phyloP scores from a whole-genome alignment of 2,113 vertebrate species.

The Siniperca knerii region DNA sequence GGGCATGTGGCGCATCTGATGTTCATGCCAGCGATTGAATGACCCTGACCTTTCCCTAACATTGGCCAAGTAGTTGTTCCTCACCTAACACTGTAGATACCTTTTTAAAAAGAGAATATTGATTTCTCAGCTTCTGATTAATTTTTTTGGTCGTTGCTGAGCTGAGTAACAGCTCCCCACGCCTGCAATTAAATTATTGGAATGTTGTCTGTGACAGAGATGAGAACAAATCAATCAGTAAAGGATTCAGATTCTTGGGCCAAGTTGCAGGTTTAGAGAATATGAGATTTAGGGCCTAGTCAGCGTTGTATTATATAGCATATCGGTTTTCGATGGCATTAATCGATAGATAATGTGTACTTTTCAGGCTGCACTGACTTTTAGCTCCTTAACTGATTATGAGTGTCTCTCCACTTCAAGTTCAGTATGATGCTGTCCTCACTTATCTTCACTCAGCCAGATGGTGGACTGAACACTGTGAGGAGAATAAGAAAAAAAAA shows the following conservation, averaged over 20 bases:
- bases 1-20: not conserved
- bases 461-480: constrained; percentile 8
- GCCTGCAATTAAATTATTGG: not conserved
- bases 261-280: constrained; percentile 17
- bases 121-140: constrained; percentile 1
- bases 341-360: constrained; percentile 5
- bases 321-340: constrained; percentile 10
- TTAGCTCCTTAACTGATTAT: constrained; percentile 54
- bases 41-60: not conserved
- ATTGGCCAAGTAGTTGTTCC: not conserved
- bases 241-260: not conserved
- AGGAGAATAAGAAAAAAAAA: not conserved
- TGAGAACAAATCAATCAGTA: constrained; percentile 33
- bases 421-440: constrained; percentile 36
- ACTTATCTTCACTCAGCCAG: constrained; percentile 61
- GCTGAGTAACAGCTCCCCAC: constrained; percentile 17
- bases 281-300: constrained; percentile 10
- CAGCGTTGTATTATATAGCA: not conserved
- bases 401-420: constrained; percentile 43
- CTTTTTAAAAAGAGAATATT: not conserved
- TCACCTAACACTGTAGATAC: not conserved
- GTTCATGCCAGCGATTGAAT: not conserved
- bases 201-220: constrained; percentile 11
- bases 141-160: not conserved
- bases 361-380: constrained; percentile 19